Conservation (phyloP, 30 jellyfish, hydroid and myxozoan species). For the Aurelia sp. region DNA sequence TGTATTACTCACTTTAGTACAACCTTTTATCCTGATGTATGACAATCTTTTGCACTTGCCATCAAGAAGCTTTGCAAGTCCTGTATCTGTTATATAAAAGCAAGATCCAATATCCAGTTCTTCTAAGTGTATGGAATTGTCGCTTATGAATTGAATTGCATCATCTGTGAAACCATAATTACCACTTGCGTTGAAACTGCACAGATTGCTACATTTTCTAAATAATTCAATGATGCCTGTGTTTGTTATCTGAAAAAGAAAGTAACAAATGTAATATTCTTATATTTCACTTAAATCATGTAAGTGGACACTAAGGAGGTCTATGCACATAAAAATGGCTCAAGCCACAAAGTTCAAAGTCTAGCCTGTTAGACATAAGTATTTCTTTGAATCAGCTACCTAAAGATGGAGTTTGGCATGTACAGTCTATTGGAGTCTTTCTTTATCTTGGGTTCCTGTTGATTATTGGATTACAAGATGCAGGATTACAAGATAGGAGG, state of each 20-base stretch:
- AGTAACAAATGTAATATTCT: background rate
- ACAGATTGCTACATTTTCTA: slow-evolving; percentile 17
- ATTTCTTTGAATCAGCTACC: too few relatives aligned
- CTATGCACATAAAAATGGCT: too few relatives aligned
- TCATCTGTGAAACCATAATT: slow-evolving; percentile 70
- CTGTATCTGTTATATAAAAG: slow-evolving; percentile 47
- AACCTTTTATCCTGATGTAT: slow-evolving; percentile 55
- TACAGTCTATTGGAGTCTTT: too few relatives aligned
- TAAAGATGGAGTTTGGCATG: too few relatives aligned
- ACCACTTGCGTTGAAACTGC: slow-evolving; percentile 36
- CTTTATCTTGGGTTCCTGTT: too few relatives aligned
- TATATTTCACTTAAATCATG: background rate
- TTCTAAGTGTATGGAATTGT: slow-evolving; percentile 9
- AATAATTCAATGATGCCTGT: slow-evolving; percentile 43
- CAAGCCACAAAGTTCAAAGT: too few relatives aligned
- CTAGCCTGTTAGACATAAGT: too few relatives aligned
- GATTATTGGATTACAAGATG: too few relatives aligned
- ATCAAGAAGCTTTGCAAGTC: slow-evolving; percentile 27
- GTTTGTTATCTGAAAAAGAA: slow-evolving; percentile 48
- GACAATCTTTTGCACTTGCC: slow-evolving; percentile 36
- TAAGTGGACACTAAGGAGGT: background rate
- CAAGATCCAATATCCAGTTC: slow-evolving; percentile 70
- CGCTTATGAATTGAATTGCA: slow-evolving; percentile 54
- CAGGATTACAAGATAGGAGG: too few relatives aligned
- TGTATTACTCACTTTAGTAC: slow-evolving; percentile 30